Evolutionary conservation across 2,797 vertebrate species (phyloP).

Genomic region (Pampus argenteus): DNA sequence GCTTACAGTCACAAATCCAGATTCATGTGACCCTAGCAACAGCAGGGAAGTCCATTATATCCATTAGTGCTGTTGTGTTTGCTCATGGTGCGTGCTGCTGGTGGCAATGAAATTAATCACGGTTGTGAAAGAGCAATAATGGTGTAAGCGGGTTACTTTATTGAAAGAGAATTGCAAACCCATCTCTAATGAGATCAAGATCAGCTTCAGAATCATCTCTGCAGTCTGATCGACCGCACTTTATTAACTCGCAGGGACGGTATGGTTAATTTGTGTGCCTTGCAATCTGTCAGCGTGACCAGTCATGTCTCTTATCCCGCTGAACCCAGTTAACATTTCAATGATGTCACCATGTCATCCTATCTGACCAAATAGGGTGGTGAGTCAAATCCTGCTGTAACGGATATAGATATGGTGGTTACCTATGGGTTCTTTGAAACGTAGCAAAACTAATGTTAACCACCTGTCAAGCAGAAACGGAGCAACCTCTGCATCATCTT

Average conservation of each 20-base stretch:
- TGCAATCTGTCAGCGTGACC: background rate
- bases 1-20: too few relatives aligned
- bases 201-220: conserved; percentile 1
- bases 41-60: background rate
- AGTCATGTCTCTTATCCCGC: background rate
- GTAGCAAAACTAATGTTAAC: too few relatives aligned
- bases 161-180: background rate
- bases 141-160: conserved; percentile 1
- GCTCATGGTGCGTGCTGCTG: background rate
- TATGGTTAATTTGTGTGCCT: background rate
- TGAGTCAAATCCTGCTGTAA: too few relatives aligned
- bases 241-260: background rate
- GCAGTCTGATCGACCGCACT: conserved; percentile 1
- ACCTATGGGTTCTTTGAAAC: too few relatives aligned
- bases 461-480: too few relatives aligned
- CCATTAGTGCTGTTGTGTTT: conserved; percentile 4
- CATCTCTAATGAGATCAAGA: conserved; percentile 3
- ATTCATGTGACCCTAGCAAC: conserved; percentile 4
- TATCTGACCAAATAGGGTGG: too few relatives aligned
- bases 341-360: background rate
- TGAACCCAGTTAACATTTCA: background rate
- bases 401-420: too few relatives aligned
- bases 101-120: conserved; percentile 7
- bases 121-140: background rate
- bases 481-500: too few relatives aligned